Conservation (phyloP, 2,888 invertebrate genomes). For the Apoderus coryli region DNA sequence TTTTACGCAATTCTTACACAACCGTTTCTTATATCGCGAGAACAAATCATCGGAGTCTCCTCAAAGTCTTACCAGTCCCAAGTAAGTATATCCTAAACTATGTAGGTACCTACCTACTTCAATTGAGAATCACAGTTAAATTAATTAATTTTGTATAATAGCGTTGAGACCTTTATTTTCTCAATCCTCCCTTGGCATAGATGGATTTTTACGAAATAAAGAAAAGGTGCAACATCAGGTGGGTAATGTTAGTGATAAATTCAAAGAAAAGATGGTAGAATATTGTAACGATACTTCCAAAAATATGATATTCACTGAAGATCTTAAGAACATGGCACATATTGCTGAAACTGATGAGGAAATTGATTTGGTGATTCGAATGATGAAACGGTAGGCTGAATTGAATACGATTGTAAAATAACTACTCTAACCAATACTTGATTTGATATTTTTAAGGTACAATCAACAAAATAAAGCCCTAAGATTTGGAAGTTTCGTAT, state of each 20-base stretch:
- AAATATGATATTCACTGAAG: slow-evolving; percentile 69
- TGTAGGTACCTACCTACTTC: no score
- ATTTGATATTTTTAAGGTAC: slow-evolving; percentile 36
- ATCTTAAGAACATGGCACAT: slow-evolving; percentile 68
- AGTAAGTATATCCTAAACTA: no score
- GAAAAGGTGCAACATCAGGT: slow-evolving; percentile 45
- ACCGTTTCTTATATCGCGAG: no score
- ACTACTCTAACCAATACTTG: neutral
- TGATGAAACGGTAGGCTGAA: slow-evolving; percentile 45
- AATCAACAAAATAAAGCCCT: slow-evolving; percentile 52
- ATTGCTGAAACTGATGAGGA: slow-evolving; percentile 48
- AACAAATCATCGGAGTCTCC: no score
- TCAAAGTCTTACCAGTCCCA: no score
- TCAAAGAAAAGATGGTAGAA: slow-evolving; percentile 54
- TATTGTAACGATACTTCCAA: slow-evolving; percentile 39
- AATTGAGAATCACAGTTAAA: no score
- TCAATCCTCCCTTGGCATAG: slow-evolving; percentile 44
- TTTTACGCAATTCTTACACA: no score
- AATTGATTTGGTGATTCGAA: slow-evolving; percentile 44
- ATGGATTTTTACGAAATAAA: slow-evolving; percentile 40
- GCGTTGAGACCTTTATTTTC: slow-evolving; percentile 38
- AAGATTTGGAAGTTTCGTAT: slow-evolving; percentile 64
- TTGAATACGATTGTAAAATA: slow-evolving; percentile 26
- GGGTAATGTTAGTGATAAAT: slow-evolving; percentile 45
- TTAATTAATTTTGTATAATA: slow-evolving; percentile 14